phyloP scores from a whole-genome alignment of 2,888 invertebrate species.

The Teinopalpus imperialis region DNA sequence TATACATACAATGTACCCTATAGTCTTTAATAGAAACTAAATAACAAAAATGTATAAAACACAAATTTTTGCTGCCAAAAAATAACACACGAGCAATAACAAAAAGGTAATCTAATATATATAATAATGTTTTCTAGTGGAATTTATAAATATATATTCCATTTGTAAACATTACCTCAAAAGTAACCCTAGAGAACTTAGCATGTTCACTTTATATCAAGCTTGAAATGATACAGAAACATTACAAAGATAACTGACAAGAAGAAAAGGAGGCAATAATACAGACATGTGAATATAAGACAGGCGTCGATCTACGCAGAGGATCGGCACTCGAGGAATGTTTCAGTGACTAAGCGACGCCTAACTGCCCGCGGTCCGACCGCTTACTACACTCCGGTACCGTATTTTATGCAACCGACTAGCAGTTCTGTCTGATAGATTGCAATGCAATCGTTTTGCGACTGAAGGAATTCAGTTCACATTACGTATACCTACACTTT shows the following conservation, averaged over 20 bases:
- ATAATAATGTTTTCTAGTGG: too few species aligned
- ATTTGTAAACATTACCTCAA: too few species aligned
- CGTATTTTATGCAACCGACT: slow-evolving; percentile 40
- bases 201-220: too few species aligned
- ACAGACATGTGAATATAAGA: slow-evolving; percentile 2
- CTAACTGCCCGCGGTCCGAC: slow-evolving; percentile 50
- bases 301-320: slow-evolving; percentile 38
- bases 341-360: slow-evolving; percentile 69
- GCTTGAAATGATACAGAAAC: background rate
- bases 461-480: slow-evolving; percentile 21
- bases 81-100: too few species aligned
- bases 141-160: too few species aligned
- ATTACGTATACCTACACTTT: slow-evolving; percentile 7
- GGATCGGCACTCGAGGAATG: slow-evolving; percentile 67
- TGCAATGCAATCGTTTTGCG: slow-evolving; percentile 31
- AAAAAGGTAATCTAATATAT: too few species aligned
- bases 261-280: slow-evolving; percentile 7
- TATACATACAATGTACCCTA: too few species aligned
- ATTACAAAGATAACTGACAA: background rate
- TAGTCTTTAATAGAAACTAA: too few species aligned
- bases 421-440: slow-evolving; percentile 33
- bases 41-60: too few species aligned
- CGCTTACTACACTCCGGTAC: slow-evolving; percentile 41
- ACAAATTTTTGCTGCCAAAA: too few species aligned
- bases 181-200: too few species aligned